Evolutionary conservation across 2,888 invertebrate genomes (phyloP).

Genomic region (Palloptera scutellata): DNA sequence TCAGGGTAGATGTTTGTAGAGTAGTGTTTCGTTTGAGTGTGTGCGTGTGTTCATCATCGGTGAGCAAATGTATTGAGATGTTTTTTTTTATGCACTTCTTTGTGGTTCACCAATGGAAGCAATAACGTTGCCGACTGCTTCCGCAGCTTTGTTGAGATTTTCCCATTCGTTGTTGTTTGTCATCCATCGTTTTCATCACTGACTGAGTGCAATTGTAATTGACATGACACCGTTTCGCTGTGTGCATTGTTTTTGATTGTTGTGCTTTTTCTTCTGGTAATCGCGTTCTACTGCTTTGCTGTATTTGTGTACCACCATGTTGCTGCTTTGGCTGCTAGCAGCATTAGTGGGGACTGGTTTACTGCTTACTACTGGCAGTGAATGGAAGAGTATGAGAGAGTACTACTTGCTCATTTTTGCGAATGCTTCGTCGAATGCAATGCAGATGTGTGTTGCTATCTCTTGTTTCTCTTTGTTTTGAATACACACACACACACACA

Average conservation of each 20-base stretch:
- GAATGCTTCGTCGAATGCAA: neutral
- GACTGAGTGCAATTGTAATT: slow-evolving; percentile 48
- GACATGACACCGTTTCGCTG: slow-evolving; percentile 46
- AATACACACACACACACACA: slow-evolving; percentile 27
- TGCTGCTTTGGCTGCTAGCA: no score
- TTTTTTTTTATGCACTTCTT: no score
- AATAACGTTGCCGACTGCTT: neutral
- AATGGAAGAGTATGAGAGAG: no score
- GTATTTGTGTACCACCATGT: slow-evolving; percentile 14
- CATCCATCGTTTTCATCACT: slow-evolving; percentile 16
- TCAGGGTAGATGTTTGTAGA: slow-evolving; percentile 6
- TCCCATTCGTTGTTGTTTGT: slow-evolving; percentile 19
- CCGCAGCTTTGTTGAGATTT: neutral
- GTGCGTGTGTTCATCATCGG: neutral
- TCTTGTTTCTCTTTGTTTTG: slow-evolving; percentile 36
- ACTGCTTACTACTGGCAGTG: no score
- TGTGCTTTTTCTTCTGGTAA: slow-evolving; percentile 23
- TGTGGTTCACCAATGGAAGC: neutral
- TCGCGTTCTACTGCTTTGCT: neutral
- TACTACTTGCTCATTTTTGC: neutral
- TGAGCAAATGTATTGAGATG: neutral
- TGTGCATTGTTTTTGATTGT: slow-evolving; percentile 33
- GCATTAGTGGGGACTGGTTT: no score
- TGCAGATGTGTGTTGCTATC: slow-evolving; percentile 36
- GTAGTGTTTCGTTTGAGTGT: slow-evolving; percentile 14